Conservation (phyloP, 2,888 invertebrate species). For the Plebejus anna region DNA sequence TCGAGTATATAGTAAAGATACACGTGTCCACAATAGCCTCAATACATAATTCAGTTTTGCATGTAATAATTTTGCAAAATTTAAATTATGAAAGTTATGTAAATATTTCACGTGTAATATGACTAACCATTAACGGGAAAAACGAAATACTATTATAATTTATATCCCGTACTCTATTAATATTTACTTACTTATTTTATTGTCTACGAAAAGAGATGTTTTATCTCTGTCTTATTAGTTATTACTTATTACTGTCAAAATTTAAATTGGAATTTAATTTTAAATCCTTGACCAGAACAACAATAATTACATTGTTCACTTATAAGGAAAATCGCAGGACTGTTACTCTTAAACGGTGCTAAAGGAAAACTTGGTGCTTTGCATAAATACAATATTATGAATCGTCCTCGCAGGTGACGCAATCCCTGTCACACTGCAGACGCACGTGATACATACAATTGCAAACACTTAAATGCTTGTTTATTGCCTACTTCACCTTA, state of each 20-base stretch:
- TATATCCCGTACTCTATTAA: too few species aligned
- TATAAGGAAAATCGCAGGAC: neutral
- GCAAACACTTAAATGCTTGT: slow-evolving; percentile 10
- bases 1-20: neutral
- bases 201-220: too few species aligned
- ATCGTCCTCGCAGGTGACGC: neutral
- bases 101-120: neutral
- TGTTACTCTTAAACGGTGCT: neutral
- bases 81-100: neutral
- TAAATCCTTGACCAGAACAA: neutral
- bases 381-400: slow-evolving; percentile 11
- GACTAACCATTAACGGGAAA: neutral
- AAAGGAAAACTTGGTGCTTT: slow-evolving; percentile 8
- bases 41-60: slow-evolving; percentile 12
- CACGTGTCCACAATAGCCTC: neutral
- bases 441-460: slow-evolving; percentile 11
- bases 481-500: slow-evolving; percentile 4
- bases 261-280: neutral
- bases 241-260: too few species aligned
- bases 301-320: neutral
- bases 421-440: slow-evolving; percentile 19
- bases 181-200: too few species aligned
- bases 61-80: neutral
- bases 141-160: too few species aligned
- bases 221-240: too few species aligned